Evolutionary conservation across 2,113 vertebrate species (phyloP).

Genomic region (Leucoraja erinaceus): DNA sequence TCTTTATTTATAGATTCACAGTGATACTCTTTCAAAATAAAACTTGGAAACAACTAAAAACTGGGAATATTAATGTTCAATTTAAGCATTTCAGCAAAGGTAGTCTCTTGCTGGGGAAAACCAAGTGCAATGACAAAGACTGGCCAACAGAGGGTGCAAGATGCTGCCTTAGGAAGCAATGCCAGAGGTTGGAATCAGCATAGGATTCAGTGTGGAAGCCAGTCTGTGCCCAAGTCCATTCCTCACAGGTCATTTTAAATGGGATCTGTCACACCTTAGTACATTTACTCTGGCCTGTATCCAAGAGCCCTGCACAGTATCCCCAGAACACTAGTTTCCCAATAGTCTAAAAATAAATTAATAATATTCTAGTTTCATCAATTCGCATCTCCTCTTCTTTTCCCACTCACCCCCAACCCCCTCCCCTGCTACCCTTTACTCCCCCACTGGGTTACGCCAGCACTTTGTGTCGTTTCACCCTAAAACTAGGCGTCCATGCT

Average conservation of each 20-base stretch:
- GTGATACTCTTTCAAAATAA: not conserved
- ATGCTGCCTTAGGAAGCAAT: not conserved
- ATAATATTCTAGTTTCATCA: too few relatives aligned
- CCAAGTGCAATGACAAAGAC: not conserved
- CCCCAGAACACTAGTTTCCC: not conserved
- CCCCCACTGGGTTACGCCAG: too few relatives aligned
- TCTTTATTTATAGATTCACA: not conserved
- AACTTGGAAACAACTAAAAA: not conserved
- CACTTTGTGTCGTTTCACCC: too few relatives aligned
- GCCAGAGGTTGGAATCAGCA: too few relatives aligned
- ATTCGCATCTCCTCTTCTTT: too few relatives aligned
- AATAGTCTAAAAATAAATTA: not conserved
- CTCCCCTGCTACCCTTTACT: too few relatives aligned
- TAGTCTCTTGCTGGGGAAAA: not conserved
- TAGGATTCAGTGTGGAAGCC: not conserved
- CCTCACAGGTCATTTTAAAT: not conserved
- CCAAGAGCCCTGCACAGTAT: not conserved
- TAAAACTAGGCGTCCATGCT: too few relatives aligned
- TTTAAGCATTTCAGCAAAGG: slow-evolving; percentile 7
- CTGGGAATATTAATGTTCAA: not conserved
- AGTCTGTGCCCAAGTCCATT: not conserved
- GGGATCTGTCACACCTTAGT: not conserved
- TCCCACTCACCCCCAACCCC: too few relatives aligned
- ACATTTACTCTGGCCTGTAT: not conserved
- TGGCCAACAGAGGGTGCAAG: slow-evolving; percentile 1